Conservation (phyloP, 2,797 vertebrate genomes). For the Protonibea diacanthus region DNA sequence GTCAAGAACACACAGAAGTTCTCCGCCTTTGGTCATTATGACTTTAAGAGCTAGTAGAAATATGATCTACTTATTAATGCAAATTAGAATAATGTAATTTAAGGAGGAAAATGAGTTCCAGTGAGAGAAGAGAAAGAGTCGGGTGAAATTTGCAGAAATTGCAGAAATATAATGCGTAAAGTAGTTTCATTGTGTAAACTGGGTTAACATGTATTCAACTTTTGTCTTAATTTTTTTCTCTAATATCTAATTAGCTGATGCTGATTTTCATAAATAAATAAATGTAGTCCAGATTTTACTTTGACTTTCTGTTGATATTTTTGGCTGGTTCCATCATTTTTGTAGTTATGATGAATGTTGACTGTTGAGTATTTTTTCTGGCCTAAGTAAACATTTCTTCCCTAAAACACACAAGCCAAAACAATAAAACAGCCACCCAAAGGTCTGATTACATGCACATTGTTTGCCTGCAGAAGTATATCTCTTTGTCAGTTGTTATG, state of each 20-base stretch:
- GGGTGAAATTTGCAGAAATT: neutral
- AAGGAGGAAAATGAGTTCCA: neutral
- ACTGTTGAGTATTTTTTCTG: neutral
- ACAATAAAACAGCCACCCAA: neutral
- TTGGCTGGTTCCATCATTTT: neutral
- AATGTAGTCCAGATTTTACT: neutral
- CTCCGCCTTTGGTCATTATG: neutral
- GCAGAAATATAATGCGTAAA: neutral
- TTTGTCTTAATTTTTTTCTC: neutral
- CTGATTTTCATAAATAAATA: neutral
- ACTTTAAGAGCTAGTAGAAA: neutral
- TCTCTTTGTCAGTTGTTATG: conserved; percentile 1
- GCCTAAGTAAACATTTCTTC: neutral
- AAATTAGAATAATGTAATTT: neutral
- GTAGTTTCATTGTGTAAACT: neutral
- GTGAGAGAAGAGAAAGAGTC: neutral
- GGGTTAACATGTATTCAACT: neutral
- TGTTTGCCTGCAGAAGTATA: neutral
- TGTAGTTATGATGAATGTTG: neutral
- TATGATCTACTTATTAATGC: neutral
- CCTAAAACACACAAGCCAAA: conserved; percentile 9
- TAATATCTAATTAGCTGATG: neutral
- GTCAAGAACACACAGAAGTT: conserved; percentile 7
- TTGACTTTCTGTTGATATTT: neutral
- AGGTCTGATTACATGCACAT: neutral